Percentiles rank a stretch among this genome's conserved stretches.
These are phyloP conservation scores for Argyra leucocephala DNA, from an alignment of 2,888 invertebrate species.

Conservation along the genomic window DNA sequence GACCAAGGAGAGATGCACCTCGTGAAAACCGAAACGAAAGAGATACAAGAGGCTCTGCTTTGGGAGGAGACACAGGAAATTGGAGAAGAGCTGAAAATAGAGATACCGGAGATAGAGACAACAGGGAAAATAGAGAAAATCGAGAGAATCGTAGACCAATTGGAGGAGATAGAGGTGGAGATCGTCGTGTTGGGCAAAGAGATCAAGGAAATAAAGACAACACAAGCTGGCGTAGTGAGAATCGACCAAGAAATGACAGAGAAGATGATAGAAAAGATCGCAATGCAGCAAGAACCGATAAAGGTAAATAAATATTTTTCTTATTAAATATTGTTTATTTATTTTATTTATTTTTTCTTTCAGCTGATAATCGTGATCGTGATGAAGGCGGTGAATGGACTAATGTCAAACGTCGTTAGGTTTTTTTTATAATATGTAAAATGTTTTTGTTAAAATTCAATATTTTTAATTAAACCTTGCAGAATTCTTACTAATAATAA, in stretches of 20 bases:
- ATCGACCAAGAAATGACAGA: slow-evolving; percentile 32
- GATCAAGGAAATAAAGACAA: slow-evolving; percentile 19
- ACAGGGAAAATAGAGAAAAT: slow-evolving; percentile 10
- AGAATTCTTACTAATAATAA: neutral
- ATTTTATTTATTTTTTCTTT: slow-evolving; percentile 19
- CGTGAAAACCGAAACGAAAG: slow-evolving; percentile 11
- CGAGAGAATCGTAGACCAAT: slow-evolving; percentile 25
- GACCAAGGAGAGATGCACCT: slow-evolving; percentile 23
- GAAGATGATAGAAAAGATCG: slow-evolving; percentile 37
- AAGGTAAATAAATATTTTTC: slow-evolving; percentile 28
- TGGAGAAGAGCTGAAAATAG: slow-evolving; percentile 16
- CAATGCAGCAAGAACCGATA: slow-evolving; percentile 30
- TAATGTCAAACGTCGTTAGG: slow-evolving; percentile 48
- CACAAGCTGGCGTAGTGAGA: slow-evolving; percentile 37
- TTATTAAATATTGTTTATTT: slow-evolving; percentile 10
- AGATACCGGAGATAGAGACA: too few relatives aligned
- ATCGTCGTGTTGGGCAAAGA: slow-evolving; percentile 27
- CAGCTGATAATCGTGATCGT: slow-evolving; percentile 45
- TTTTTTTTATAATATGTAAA: neutral
- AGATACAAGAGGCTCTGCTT: slow-evolving; percentile 27
- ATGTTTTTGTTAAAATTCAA: neutral
- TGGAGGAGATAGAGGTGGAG: slow-evolving; percentile 40
- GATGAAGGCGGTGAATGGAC: slow-evolving; percentile 55
- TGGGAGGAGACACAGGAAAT: slow-evolving; percentile 28
- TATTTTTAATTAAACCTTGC: neutral